Evolutionary conservation across 2,888 invertebrate species (phyloP).

Genomic region (Loripinus fragilis): DNA sequence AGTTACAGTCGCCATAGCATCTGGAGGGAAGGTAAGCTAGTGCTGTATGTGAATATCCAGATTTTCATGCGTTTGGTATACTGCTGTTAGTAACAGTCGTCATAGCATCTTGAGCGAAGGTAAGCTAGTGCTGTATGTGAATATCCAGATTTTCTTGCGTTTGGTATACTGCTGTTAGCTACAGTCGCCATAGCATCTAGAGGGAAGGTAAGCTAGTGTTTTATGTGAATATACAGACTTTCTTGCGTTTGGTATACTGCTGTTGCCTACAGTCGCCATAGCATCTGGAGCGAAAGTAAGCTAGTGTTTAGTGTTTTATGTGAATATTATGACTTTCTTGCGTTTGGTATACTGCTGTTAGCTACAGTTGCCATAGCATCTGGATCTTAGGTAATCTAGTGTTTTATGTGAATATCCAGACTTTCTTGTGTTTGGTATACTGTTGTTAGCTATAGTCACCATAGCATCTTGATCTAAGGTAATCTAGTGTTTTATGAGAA

Average conservation of each 20-base stretch:
- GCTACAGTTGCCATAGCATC: slow-evolving; percentile 39
- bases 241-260: slow-evolving; percentile 30
- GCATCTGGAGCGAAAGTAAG: slow-evolving; percentile 50
- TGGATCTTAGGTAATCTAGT: slow-evolving; percentile 53
- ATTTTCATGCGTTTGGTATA: slow-evolving; percentile 55
- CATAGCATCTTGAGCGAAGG: slow-evolving; percentile 48
- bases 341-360: slow-evolving; percentile 11
- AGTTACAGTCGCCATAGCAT: slow-evolving; percentile 34
- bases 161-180: slow-evolving; percentile 16
- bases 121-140: no score
- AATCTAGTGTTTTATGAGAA: background rate
- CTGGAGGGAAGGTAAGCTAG: slow-evolving; percentile 51
- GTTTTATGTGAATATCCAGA: no score
- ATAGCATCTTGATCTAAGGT: slow-evolving; percentile 51
- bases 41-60: no score
- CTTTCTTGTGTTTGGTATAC: slow-evolving; percentile 47
- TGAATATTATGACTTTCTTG: slow-evolving; percentile 65
- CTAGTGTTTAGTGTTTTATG: no score
- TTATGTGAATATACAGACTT: slow-evolving; percentile 63
- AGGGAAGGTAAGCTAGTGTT: slow-evolving; percentile 32
- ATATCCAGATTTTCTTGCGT: slow-evolving; percentile 64
- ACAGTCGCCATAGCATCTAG: slow-evolving; percentile 44
- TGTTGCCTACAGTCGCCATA: slow-evolving; percentile 31
- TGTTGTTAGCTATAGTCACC: slow-evolving; percentile 28
- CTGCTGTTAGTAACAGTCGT: slow-evolving; percentile 29